phyloP scores from a whole-genome alignment of 1,140 invertebrate genomes.

The Apis dorsata region DNA sequence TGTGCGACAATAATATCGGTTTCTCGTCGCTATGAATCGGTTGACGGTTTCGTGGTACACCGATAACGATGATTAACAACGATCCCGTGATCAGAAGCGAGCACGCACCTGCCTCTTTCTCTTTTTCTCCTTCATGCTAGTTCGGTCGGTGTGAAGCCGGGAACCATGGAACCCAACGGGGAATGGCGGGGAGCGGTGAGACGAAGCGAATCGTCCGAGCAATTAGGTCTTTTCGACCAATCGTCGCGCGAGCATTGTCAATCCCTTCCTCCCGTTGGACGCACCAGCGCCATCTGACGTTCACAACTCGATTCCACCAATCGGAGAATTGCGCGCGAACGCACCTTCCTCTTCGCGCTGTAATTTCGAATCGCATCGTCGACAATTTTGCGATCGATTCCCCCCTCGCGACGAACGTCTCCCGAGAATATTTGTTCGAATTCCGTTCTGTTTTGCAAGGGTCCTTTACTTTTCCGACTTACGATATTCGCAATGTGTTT shows the following conservation, averaged over 20 bases:
- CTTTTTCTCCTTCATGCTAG: background rate
- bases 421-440: no score
- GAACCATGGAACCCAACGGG: background rate
- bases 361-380: background rate
- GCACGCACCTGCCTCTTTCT: conserved; percentile 23
- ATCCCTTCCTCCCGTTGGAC: background rate
- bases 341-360: background rate
- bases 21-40: conserved; percentile 23
- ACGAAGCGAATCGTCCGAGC: conserved; percentile 21
- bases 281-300: conserved; percentile 23
- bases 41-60: conserved; percentile 25
- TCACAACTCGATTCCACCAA: background rate
- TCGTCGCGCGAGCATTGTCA: background rate
- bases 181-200: no score
- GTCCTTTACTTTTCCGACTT: no score
- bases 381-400: background rate
- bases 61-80: conserved; percentile 38
- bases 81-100: conserved; percentile 26
- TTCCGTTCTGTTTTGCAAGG: background rate
- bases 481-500: no score
- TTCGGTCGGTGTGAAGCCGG: background rate
- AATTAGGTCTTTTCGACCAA: background rate
- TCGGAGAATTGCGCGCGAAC: conserved; percentile 37
- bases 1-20: conserved; percentile 8
- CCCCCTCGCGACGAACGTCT: no score